Percentiles rank a stretch among this genome's conserved stretches.
Conservation (phyloP, 1,140 invertebrate species). For the Cotesia glomerata region DNA sequence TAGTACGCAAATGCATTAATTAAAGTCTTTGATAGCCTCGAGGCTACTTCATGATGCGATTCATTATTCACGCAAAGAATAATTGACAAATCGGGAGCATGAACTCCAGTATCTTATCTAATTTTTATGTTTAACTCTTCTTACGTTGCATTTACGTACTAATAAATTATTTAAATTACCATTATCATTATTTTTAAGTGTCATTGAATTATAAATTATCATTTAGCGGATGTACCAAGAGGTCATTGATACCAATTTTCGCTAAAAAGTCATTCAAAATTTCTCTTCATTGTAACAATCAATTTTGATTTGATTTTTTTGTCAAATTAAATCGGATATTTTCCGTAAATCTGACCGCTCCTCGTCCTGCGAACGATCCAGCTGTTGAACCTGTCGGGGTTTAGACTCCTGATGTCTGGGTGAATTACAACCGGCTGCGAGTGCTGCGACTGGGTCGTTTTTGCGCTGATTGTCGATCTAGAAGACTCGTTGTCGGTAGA, state of each 20-base stretch:
- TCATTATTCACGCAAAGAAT: not conserved
- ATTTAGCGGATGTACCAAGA: not conserved
- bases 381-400: not conserved
- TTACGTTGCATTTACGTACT: not conserved
- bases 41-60: too few species aligned
- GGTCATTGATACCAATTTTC: not conserved
- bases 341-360: conserved; percentile 53
- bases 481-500: not conserved
- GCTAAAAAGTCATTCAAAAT: not conserved
- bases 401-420: conserved; percentile 6
- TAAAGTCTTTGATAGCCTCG: too few species aligned
- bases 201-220: not conserved
- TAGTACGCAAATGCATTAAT: too few species aligned
- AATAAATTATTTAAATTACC: not conserved
- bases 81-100: conserved; percentile 8
- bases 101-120: not conserved
- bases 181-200: not conserved
- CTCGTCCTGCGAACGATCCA: conserved; percentile 52
- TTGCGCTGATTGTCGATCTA: conserved; percentile 15
- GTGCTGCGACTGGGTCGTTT: conserved; percentile 24
- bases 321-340: conserved; percentile 41
- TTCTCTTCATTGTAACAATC: too few species aligned
- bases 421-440: conserved; percentile 28
- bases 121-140: not conserved
- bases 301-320: not conserved